Conservation (phyloP, 2,797 vertebrate species). For the Coregonus suidteri region DNA sequence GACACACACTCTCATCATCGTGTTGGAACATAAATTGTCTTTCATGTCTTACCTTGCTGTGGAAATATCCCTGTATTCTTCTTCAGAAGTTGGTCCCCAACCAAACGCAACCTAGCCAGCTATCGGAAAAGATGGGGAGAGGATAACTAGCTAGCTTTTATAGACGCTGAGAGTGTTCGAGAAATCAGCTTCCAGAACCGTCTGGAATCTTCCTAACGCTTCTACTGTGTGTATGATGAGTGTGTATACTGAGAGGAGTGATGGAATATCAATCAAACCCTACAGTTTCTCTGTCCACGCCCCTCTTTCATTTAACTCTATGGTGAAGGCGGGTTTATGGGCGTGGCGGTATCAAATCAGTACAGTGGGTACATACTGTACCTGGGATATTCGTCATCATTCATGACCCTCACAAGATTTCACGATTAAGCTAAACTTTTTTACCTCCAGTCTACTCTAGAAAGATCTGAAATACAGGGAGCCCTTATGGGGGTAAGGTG, state of each 20-base stretch:
- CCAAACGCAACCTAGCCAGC: fast-evolving
- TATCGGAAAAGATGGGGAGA: neutral
- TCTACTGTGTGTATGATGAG: neutral
- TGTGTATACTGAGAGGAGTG: slow-evolving; percentile 27
- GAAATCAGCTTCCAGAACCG: slow-evolving; percentile 71
- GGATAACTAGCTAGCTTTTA: slow-evolving; percentile 26
- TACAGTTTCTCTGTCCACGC: neutral
- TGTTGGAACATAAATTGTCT: neutral
- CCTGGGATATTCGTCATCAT: no score
- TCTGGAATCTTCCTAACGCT: slow-evolving; percentile 67
- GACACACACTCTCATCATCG: neutral
- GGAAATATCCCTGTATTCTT: neutral
- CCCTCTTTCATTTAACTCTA: neutral
- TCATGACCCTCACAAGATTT: no score
- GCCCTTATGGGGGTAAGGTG: neutral
- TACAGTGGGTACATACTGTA: neutral
- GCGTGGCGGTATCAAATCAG: neutral
- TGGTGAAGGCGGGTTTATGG: slow-evolving; percentile 10
- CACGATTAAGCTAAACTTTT: no score
- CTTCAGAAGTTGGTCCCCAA: neutral
- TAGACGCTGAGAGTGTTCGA: slow-evolving; percentile 56
- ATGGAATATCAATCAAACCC: slow-evolving; percentile 46
- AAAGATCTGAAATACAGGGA: neutral
- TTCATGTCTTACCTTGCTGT: neutral
- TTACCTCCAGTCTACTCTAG: neutral